Conservation (phyloP, 2,797 vertebrate genomes). For the Melanogrammus aeglefinus region DNA sequence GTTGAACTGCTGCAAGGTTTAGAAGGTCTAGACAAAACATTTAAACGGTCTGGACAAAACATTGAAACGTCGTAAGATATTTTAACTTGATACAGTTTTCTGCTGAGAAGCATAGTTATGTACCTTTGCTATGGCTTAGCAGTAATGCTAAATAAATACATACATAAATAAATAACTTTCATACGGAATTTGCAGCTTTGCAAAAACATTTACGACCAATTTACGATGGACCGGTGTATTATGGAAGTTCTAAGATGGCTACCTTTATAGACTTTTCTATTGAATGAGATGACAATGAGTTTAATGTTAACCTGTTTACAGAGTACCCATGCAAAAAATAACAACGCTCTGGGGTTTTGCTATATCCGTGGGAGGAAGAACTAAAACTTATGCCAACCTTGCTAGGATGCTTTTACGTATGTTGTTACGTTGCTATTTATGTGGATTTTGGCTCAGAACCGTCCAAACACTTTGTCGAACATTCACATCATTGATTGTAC, state of each 20-base stretch:
- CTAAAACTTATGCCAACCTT: conserved; percentile 3
- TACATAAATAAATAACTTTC: neutral
- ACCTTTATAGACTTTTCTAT: neutral
- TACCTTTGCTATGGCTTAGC: neutral
- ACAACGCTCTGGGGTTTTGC: conserved; percentile 1
- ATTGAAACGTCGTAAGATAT: neutral
- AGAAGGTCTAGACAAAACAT: neutral
- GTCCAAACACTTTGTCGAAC: neutral
- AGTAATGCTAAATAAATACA: neutral
- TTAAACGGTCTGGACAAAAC: neutral
- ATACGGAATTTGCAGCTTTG: neutral
- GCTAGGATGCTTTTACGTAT: neutral
- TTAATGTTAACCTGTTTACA: neutral
- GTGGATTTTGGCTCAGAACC: neutral
- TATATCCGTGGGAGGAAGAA: neutral
- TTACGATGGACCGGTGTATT: neutral
- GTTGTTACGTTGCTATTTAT: neutral
- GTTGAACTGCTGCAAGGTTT: neutral
- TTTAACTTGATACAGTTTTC: neutral
- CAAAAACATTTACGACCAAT: neutral
- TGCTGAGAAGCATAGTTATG: neutral
- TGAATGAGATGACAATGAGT: conserved; percentile 1
- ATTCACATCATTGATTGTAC: neutral
- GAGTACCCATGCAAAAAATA: conserved; percentile 2
- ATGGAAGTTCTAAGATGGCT: conserved; percentile 20